A percentile compares a stretch with the other conserved stretches of the same genome.
Evolutionary conservation across 1,140 invertebrate species (phyloP).

Genomic region (Drosophila littoralis): DNA sequence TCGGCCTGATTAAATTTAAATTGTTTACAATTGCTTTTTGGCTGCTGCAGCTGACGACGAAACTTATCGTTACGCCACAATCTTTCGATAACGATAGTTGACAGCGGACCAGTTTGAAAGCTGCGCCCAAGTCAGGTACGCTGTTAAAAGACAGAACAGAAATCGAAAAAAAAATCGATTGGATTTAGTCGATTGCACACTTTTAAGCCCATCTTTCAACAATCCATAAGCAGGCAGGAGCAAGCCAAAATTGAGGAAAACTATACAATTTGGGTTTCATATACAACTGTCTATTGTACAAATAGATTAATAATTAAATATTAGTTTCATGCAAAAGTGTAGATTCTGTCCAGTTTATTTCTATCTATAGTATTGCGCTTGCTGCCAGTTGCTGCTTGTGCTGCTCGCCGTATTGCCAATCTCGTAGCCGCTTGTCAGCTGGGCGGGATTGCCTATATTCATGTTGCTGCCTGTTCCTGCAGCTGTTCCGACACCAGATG

Average conservation of each 20-base stretch:
- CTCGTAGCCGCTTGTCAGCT: slow-evolving; percentile 38
- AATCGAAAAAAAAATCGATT: neutral
- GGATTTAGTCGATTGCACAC: too few species aligned
- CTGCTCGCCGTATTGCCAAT: slow-evolving; percentile 30
- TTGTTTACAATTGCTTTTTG: slow-evolving; percentile 54
- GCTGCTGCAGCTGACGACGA: slow-evolving; percentile 1
- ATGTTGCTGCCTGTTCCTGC: slow-evolving; percentile 11
- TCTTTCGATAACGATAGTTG: slow-evolving; percentile 29
- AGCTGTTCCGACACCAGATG: slow-evolving; percentile 16
- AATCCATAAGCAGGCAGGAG: neutral
- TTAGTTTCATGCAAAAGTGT: slow-evolving; percentile 26
- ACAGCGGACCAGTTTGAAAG: slow-evolving; percentile 2
- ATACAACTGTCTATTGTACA: slow-evolving; percentile 57
- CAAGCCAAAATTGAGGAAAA: slow-evolving; percentile 1
- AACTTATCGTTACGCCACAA: slow-evolving; percentile 10
- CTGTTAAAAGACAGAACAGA: neutral
- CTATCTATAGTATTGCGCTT: slow-evolving; percentile 67
- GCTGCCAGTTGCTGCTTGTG: slow-evolving; percentile 55
- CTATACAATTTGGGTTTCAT: slow-evolving; percentile 18
- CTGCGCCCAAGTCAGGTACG: neutral
- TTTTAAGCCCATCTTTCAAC: too few species aligned
- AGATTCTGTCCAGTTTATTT: slow-evolving; percentile 11
- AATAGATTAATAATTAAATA: slow-evolving; percentile 41
- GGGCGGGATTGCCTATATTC: slow-evolving; percentile 25
- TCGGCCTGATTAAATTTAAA: slow-evolving; percentile 2